Percentiles rank a stretch among this genome's conserved stretches.
phyloP scores from a whole-genome alignment of 2,888 invertebrate species.

The Drosophila barbarae region DNA sequence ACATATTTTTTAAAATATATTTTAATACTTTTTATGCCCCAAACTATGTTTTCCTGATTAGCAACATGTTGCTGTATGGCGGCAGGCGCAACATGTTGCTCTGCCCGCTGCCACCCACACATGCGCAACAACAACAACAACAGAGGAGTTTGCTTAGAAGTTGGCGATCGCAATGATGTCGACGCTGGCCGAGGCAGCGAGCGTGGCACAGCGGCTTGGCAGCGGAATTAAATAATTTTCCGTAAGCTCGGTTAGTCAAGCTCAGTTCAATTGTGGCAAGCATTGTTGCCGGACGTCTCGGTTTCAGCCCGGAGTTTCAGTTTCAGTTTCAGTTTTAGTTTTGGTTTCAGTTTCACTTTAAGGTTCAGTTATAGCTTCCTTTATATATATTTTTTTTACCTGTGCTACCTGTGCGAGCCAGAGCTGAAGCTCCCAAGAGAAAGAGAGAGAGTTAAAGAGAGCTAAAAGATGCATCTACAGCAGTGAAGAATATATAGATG shows the following conservation, averaged over 20 bases:
- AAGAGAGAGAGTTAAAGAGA: not conserved
- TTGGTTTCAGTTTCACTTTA: not conserved
- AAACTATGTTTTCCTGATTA: not conserved
- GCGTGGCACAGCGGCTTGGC: conserved; percentile 26
- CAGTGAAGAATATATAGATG: conserved; percentile 8
- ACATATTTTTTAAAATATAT: not conserved
- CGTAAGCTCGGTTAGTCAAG: conserved; percentile 64
- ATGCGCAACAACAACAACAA: conserved; percentile 5
- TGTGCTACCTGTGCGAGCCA: conserved; percentile 21
- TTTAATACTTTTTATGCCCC: not conserved
- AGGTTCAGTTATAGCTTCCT: conserved; percentile 2
- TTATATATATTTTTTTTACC: conserved; percentile 11
- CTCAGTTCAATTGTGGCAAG: conserved; percentile 75
- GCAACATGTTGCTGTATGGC: not conserved
- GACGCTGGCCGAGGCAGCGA: conserved; percentile 22
- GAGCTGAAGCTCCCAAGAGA: not conserved
- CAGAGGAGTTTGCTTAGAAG: conserved; percentile 28
- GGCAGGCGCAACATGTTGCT: conserved; percentile 20
- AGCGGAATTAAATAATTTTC: conserved; percentile 69
- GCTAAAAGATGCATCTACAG: conserved; percentile 4
- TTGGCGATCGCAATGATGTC: conserved; percentile 19
- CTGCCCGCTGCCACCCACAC: conserved; percentile 25
- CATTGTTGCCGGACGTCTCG: conserved; percentile 64
- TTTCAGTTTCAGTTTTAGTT: not conserved
- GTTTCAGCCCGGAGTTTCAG: not conserved